Evolutionary conservation across 2,113 vertebrate species (phyloP).

Genomic region (Aptenodytes forsteri): DNA sequence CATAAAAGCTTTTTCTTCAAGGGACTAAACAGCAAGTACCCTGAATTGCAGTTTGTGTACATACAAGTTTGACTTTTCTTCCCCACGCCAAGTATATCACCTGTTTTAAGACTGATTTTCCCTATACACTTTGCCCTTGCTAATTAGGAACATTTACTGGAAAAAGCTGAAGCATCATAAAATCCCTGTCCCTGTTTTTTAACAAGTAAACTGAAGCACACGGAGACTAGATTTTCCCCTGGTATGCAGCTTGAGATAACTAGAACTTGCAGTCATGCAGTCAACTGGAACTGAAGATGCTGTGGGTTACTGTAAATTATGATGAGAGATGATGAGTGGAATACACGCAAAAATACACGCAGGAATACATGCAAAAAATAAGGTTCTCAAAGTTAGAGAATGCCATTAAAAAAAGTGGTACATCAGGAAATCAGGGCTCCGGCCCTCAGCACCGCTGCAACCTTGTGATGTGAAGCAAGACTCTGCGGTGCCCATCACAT

Average conservation of each 20-base stretch:
- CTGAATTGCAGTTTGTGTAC: neutral
- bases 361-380: neutral
- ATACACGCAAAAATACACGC: neutral
- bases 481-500: neutral
- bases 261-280: neutral
- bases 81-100: neutral
- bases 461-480: neutral
- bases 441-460: neutral
- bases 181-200: neutral
- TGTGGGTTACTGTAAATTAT: neutral
- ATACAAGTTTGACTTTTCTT: neutral
- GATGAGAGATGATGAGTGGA: neutral
- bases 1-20: constrained; percentile 4
- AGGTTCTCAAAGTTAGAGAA: neutral
- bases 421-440: neutral
- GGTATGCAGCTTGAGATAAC: neutral
- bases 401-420: neutral
- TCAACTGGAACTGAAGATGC: neutral
- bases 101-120: neutral
- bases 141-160: neutral
- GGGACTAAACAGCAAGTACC: neutral
- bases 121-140: neutral
- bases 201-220: neutral
- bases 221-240: fast-evolving
- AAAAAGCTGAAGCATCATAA: neutral